Base-by-base conservation (phyloP, 2,113 vertebrate genomes). In the Cyprinodon variegatus region DNA sequence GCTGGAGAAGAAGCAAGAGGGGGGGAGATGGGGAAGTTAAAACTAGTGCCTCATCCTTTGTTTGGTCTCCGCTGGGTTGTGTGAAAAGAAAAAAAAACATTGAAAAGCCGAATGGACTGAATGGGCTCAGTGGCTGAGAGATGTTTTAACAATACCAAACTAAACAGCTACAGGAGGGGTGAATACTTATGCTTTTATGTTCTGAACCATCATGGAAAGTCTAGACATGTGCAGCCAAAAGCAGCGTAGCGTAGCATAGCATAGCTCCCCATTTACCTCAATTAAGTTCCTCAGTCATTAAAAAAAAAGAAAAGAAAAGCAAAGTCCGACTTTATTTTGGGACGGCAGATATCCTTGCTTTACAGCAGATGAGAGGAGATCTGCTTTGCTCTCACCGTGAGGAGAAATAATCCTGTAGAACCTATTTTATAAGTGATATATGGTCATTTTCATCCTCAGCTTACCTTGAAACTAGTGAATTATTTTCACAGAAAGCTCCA, bases 21-120 rank as follows among this genome's bases (percentile, higher is more conserved):
- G 20, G 71, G 77, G 69, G 63, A 29, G 70, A 62, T 0, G 22
- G 76, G 68, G 50, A 20, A 84, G 46, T 70, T 83, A 80, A 78
- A 79, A 76, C 76, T 78, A 66, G 71, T 67, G 76, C 80, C 80
- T 83, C 83, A 83, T 91, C 88, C 91, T 94, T 93, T 93, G 93
- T 91, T 92, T 94, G 88, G 64, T 88, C 83, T 85, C 78, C 39
- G 39, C 11, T 14, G 11, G 14, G 50, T 29, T 7, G 64, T 5
- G 29, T 1, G 29, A 29, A 29, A 29, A 29, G 29, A 29, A 29
- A 29, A 29, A 64, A 17, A 9, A 3, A 0, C 29, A 36, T 39
- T 37, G 3, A 14, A 13, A 9, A 64, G 12, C 61, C 3, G 61
- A 14, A 12, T 37, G 61, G 11, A 11, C 61, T 62, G 61, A 36